Percentiles rank a stretch among this genome's conserved stretches.
phyloP scores from a whole-genome alignment of 2,113 vertebrate species.

The Oplegnathus fasciatus region DNA sequence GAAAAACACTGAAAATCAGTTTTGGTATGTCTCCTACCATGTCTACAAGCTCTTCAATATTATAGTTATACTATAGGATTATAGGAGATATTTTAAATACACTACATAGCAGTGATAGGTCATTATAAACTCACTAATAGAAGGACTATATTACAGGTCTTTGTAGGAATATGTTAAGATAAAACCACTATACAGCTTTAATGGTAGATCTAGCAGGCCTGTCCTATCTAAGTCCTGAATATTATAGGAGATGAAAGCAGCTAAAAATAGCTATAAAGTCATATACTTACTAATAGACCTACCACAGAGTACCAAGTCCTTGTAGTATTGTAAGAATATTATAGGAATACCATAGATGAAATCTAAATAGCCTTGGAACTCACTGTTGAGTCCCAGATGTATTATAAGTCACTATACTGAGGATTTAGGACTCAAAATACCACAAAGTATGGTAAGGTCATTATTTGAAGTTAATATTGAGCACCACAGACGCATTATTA shows the following conservation, averaged over 20 bases:
- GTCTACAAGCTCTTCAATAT: background rate
- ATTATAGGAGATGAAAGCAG: background rate
- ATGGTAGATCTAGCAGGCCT: no score
- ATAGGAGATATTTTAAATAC: background rate
- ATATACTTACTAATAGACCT: background rate
- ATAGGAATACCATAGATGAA: background rate
- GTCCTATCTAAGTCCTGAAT: background rate
- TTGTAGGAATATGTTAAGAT: background rate
- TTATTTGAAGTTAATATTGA: conserved; percentile 61
- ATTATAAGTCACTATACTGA: conserved; percentile 12
- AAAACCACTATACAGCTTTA: background rate
- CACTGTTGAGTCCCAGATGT: conserved; percentile 12
- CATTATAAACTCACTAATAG: background rate
- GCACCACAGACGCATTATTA: conserved; percentile 32
- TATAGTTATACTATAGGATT: background rate
- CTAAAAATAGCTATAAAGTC: conserved; percentile 12
- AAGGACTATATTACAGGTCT: no score
- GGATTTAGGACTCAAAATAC: conserved; percentile 42
- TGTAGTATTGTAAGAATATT: background rate
- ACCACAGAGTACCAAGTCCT: background rate
- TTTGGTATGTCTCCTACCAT: background rate
- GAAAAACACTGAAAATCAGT: no score
- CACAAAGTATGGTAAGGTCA: conserved; percentile 25
- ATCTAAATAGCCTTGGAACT: conserved; percentile 20
- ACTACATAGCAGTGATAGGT: background rate